Evolutionary conservation across 2,113 vertebrate genomes (phyloP).

Genomic region (Neotragus moschatus): DNA sequence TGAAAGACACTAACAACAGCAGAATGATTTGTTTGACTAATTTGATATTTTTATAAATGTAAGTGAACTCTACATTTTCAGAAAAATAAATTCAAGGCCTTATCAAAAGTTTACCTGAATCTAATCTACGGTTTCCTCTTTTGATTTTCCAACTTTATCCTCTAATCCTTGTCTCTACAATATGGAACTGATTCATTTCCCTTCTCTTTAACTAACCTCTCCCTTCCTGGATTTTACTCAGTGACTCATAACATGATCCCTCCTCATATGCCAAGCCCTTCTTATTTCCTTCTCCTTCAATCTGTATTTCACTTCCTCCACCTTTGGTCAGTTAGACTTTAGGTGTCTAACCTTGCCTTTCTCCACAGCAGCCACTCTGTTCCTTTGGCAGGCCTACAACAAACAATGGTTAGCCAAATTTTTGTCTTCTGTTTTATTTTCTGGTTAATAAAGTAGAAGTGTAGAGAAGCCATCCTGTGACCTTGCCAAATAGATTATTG

Average conservation of each 20-base stretch:
- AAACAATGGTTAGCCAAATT: background rate
- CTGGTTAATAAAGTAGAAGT: background rate
- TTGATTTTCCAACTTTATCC: background rate
- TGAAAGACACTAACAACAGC: background rate
- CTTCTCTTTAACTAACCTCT: background rate
- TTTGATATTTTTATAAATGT: background rate
- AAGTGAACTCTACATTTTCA: background rate
- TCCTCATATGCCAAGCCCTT: background rate
- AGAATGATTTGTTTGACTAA: background rate
- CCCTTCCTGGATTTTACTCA: background rate
- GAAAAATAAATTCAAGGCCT: background rate
- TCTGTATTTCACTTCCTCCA: background rate
- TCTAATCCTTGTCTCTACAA: background rate
- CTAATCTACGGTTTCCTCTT: background rate
- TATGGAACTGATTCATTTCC: constrained; percentile 31
- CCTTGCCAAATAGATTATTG: background rate
- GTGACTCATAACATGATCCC: constrained; percentile 47
- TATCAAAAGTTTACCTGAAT: background rate
- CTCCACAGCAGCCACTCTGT: fast-evolving
- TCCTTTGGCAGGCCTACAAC: background rate
- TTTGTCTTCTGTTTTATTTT: background rate
- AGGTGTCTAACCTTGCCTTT: background rate
- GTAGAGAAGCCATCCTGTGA: background rate
- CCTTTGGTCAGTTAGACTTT: background rate
- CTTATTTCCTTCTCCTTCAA: background rate